phyloP scores from a whole-genome alignment of 35 echinoderm and acorn worm species.

The Lytechinus pictus region DNA sequence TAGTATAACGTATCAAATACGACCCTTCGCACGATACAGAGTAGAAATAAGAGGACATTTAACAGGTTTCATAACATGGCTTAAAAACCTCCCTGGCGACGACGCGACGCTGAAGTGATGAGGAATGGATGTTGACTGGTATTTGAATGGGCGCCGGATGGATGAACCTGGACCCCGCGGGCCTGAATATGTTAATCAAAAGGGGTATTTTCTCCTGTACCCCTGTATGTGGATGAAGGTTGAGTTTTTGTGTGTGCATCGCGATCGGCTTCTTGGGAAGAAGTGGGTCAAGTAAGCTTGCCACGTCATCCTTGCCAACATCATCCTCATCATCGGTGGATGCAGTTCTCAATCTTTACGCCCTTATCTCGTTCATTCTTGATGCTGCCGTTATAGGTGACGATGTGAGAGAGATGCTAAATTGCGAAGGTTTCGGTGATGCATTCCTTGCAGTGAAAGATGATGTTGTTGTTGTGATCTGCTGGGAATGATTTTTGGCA shows the following conservation, averaged over 20 bases:
- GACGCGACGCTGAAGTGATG: no score
- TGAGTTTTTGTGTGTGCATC: not conserved
- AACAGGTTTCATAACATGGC: not conserved
- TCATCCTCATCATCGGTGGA: not conserved
- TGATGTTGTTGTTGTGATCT: not conserved
- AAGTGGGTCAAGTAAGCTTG: not conserved
- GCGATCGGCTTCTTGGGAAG: not conserved
- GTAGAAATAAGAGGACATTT: not conserved
- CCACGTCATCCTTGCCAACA: not conserved
- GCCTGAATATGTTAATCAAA: conserved; percentile 1
- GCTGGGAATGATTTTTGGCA: not conserved
- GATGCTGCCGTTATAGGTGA: not conserved
- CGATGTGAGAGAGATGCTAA: not conserved
- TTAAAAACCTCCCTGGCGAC: not conserved
- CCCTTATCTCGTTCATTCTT: not conserved
- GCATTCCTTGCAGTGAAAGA: not conserved
- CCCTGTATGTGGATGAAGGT: not conserved
- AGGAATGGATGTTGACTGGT: not conserved
- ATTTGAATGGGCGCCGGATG: not conserved
- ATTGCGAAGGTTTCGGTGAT: not conserved
- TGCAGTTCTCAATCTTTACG: not conserved
- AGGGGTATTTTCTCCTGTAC: not conserved
- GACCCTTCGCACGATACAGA: not conserved
- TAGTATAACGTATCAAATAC: not conserved
- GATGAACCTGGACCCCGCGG: not conserved